phyloP scores from a whole-genome alignment of 2,797 vertebrate genomes.

The Anableps anableps region DNA sequence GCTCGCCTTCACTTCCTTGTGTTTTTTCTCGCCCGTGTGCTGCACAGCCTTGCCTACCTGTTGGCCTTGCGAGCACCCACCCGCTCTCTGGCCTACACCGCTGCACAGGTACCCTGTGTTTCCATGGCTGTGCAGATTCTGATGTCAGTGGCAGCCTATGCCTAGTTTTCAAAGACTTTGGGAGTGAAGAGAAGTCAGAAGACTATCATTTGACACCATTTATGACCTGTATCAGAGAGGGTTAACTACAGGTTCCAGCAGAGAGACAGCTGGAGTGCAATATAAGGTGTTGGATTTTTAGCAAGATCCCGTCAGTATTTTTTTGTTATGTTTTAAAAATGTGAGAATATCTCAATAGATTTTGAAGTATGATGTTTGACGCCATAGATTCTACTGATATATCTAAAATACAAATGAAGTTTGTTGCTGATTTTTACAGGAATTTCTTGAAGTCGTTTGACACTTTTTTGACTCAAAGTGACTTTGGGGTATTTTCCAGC shows the following conservation, averaged over 20 bases:
- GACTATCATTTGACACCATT: background rate
- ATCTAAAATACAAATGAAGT: slow-evolving; percentile 64
- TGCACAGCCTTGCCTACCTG: slow-evolving; percentile 91
- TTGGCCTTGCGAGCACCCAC: slow-evolving; percentile 83
- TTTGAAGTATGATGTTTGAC: slow-evolving; percentile 45
- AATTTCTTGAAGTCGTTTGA: background rate
- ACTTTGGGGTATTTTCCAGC: slow-evolving; percentile 14
- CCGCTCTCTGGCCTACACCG: slow-evolving; percentile 86
- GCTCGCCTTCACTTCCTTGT: slow-evolving; percentile 90
- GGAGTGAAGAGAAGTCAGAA: background rate
- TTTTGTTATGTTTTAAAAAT: slow-evolving; percentile 42
- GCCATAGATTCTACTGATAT: slow-evolving; percentile 29
- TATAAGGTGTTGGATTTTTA: slow-evolving; percentile 27
- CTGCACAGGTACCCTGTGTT: slow-evolving; percentile 90
- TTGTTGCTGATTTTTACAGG: slow-evolving; percentile 6
- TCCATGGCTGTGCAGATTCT: slow-evolving; percentile 95
- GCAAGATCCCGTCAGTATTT: slow-evolving; percentile 53
- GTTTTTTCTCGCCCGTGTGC: slow-evolving; percentile 85
- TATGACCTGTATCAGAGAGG: background rate
- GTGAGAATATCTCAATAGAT: slow-evolving; percentile 38
- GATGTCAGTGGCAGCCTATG: slow-evolving; percentile 67
- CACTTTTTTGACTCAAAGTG: background rate
- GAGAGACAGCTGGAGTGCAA: slow-evolving; percentile 48
- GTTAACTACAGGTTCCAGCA: background rate
- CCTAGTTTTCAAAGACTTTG: slow-evolving; percentile 53